These are phyloP conservation scores for Leucophora obtusa DNA, from an alignment of 2,888 invertebrate species.

Conservation along the genomic window DNA sequence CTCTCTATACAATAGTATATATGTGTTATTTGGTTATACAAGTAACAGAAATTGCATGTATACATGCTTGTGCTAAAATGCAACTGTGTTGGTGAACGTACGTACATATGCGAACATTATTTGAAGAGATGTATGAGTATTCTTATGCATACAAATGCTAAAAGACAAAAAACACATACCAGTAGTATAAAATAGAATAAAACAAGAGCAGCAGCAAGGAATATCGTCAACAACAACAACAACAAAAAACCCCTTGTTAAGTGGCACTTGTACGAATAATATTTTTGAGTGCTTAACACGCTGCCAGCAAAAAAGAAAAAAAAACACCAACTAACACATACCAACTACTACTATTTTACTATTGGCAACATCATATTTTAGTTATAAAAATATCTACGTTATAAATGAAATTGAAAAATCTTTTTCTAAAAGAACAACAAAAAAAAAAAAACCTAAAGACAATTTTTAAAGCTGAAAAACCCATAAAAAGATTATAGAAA, in stretches of 20 bases:
- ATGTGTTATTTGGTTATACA: background rate
- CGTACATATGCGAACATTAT: conserved; percentile 36
- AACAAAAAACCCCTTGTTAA: conserved; percentile 47
- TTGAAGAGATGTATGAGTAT: conserved; percentile 53
- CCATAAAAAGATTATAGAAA: conserved; percentile 11
- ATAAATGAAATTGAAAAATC: conserved; percentile 56
- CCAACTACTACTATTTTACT: conserved; percentile 15
- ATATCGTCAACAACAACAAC: conserved; percentile 18
- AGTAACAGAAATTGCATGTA: background rate
- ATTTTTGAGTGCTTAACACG: conserved; percentile 63
- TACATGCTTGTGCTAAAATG: background rate
- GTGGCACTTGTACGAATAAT: conserved; percentile 60
- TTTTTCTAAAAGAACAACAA: background rate
- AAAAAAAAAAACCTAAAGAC: conserved; percentile 31
- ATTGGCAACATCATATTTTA: conserved; percentile 53
- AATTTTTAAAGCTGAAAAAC: conserved; percentile 40
- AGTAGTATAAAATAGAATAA: background rate
- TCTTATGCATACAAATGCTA: conserved; percentile 53
- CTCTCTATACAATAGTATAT: background rate
- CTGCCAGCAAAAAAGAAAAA: conserved; percentile 45
- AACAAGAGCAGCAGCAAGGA: conserved; percentile 34
- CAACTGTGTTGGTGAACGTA: background rate
- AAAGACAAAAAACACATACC: conserved; percentile 51
- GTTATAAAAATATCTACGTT: conserved; percentile 6
- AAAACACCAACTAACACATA: conserved; percentile 8